phyloP scores from a whole-genome alignment of 2,113 vertebrate species.

The Eublepharis macularius region DNA sequence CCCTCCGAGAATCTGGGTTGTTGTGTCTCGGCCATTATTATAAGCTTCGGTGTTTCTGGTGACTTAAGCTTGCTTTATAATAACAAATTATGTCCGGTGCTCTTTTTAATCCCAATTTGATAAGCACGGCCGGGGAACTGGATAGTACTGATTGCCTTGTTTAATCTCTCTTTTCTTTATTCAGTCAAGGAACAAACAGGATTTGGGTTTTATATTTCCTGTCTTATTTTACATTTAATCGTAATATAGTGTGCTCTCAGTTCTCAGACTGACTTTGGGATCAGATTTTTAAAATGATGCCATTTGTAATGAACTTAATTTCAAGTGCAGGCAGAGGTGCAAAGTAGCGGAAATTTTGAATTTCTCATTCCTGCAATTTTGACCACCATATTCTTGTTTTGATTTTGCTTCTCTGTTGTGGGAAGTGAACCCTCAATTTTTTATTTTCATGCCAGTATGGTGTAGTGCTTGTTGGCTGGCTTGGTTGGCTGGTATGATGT shows the following conservation, averaged over 20 bases:
- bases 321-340: background rate
- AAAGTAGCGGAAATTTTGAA: too few relatives aligned
- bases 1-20: constrained; percentile 44
- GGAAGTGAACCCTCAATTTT: too few relatives aligned
- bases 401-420: too few relatives aligned
- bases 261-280: background rate
- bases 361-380: too few relatives aligned
- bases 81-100: constrained; percentile 18
- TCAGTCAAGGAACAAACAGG: background rate
- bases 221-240: constrained; percentile 57
- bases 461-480: too few relatives aligned
- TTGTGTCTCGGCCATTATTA: constrained; percentile 51
- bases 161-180: constrained; percentile 46
- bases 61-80: constrained; percentile 24
- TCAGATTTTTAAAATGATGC: constrained; percentile 27
- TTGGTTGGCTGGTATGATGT: too few relatives aligned
- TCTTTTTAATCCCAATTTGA: constrained; percentile 21
- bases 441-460: too few relatives aligned
- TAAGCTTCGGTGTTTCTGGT: constrained; percentile 25
- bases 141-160: constrained; percentile 30
- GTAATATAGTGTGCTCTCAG: constrained; percentile 25
- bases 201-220: constrained; percentile 34
- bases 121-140: constrained; percentile 20
- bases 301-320: background rate
- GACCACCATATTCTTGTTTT: too few relatives aligned